Evolutionary conservation across 2,888 invertebrate species (phyloP), one percentile per base, ranked within the genome.

Genomic region (Teinopalpus imperialis): DNA sequence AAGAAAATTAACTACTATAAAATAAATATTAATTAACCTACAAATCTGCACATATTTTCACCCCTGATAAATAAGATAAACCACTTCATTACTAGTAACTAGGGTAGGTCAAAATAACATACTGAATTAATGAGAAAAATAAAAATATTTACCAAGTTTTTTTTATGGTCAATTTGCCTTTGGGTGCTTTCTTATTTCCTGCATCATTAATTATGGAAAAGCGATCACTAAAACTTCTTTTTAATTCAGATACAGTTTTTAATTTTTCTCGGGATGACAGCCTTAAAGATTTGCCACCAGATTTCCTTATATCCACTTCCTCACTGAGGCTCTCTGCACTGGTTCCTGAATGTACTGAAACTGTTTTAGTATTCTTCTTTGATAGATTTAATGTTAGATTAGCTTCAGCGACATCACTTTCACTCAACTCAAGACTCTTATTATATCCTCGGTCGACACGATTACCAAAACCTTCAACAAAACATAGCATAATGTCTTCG

Each of bases 401-500:
- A 6, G 5, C 32, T 46, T 82, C 81, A 13, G 64, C 52, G 49
- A 70, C 62, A 52, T 77, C 74, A 43, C 67, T 64, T 41, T 69
- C 68, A 45, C 57, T 62, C 45, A 75, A 73, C 54, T 83, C 83
- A 46, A 71, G 63, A 59, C 59, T 74, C 52, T 77, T 80, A 43
- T 65, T 77, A 51, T 64, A 73, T 14, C 68, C 80, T 47, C 70
- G 69, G 46, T 79, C 77, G 8, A 52, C 58, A 50, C 73, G 73
- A 54, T 87, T 81, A 53, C 91, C 90, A 69, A 92, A 92, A 53
- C 92, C 91, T 82, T 92, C 92, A 63, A 93, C 92, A 65, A 92
- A 92, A 85, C 92, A 93, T 78, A 93, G 88, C 93, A 93, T 93
- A 80, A 91, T 92, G 73, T 87, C 83, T 62, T 87, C 82, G 57